A percentile compares a stretch with the other conserved stretches of the same genome.
These are phyloP conservation scores for Buteo buteo DNA, from an alignment of 2,113 vertebrate genomes.

Conservation along the genomic window DNA sequence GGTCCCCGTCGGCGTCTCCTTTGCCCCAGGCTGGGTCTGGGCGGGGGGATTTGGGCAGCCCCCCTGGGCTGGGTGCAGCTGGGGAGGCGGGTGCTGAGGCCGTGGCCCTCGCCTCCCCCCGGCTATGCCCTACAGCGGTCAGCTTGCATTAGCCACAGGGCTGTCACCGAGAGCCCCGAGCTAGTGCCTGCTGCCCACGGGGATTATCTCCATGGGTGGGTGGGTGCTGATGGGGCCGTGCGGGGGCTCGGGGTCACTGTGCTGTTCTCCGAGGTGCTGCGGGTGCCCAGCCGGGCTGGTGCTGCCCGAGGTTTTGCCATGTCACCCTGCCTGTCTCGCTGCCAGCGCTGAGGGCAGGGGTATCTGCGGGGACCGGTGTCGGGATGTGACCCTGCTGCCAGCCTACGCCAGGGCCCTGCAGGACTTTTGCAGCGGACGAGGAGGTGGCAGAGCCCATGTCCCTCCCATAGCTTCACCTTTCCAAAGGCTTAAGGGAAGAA, in stretches of 20 bases:
- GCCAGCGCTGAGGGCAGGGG: neutral
- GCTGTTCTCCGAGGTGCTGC: neutral
- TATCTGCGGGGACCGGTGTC: rapidly evolving
- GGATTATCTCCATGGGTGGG: neutral
- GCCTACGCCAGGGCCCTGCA: rapidly evolving
- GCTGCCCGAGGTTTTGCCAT: rapidly evolving
- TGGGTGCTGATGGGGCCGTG: neutral
- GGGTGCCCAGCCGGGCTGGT: neutral
- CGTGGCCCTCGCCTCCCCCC: rapidly evolving
- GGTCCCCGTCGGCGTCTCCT: rapidly evolving
- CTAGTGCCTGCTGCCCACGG: neutral
- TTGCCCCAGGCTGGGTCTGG: rapidly evolving
- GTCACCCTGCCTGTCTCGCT: neutral
- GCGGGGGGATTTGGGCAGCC: neutral
- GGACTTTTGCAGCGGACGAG: neutral
- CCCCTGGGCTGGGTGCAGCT: neutral
- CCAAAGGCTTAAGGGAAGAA: neutral
- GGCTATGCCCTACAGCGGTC: neutral
- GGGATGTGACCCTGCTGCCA: neutral
- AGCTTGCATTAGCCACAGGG: neutral
- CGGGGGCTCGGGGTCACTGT: neutral
- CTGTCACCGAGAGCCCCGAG: neutral
- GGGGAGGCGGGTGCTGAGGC: neutral
- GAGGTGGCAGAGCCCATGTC: neutral
- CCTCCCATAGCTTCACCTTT: neutral